phyloP scores from a whole-genome alignment of 2,888 invertebrate genomes.

The Leptothorax acervorum region DNA sequence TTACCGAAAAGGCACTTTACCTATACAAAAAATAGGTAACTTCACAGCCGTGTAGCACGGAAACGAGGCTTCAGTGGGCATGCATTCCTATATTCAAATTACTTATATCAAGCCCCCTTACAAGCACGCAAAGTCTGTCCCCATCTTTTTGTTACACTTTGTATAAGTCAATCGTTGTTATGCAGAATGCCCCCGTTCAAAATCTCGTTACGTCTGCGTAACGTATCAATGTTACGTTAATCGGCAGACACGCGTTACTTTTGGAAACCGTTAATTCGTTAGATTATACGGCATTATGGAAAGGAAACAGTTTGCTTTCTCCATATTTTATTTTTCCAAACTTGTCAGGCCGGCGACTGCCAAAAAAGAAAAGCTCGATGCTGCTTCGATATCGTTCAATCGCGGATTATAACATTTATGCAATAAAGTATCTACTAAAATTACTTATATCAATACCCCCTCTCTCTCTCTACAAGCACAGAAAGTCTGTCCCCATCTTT shows the following conservation, averaged over 20 bases:
- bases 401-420: neutral
- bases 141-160: too few species aligned
- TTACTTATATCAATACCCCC: too few species aligned
- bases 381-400: neutral
- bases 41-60: too few species aligned
- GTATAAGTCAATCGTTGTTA: neutral
- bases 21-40: too few species aligned
- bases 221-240: conserved; percentile 62
- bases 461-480: too few species aligned
- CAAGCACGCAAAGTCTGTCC: too few species aligned
- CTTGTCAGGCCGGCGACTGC: neutral
- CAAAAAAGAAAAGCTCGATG: conserved; percentile 6
- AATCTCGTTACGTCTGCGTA: conserved; percentile 51
- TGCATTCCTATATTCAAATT: too few species aligned
- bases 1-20: too few species aligned
- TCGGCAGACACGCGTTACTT: conserved; percentile 60
- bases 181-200: conserved; percentile 28
- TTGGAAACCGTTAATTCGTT: conserved; percentile 79
- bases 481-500: too few species aligned
- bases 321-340: conserved; percentile 49
- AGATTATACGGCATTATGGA: conserved; percentile 79
- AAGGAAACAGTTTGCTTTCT: conserved; percentile 77
- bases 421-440: too few species aligned
- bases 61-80: too few species aligned
- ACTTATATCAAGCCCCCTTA: too few species aligned